Evolutionary conservation across 2,888 invertebrate genomes (phyloP).

Genomic region (Lasioglossum pauxillum): DNA sequence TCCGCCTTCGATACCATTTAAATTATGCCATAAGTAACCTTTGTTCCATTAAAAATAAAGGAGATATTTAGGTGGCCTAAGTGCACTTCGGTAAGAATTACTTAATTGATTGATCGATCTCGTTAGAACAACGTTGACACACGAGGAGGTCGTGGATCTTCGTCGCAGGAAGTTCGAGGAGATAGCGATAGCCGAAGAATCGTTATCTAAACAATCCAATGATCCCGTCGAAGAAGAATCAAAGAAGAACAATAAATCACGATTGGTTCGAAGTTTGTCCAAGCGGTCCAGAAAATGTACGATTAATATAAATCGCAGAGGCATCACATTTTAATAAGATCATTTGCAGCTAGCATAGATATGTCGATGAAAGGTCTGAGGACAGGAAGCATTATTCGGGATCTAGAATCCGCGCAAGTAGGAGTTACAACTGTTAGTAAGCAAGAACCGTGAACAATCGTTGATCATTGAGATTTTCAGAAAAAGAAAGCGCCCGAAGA

Average conservation of each 20-base stretch:
- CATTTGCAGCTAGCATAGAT: conserved; percentile 19
- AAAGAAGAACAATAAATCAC: conserved; percentile 14
- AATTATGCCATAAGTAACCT: too few relatives aligned
- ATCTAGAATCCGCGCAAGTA: conserved; percentile 19
- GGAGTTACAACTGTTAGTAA: not conserved
- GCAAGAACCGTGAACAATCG: not conserved
- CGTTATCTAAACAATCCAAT: conserved; percentile 18
- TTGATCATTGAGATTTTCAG: not conserved
- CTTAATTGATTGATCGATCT: conserved; percentile 13
- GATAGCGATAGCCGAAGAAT: conserved; percentile 37
- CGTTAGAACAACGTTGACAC: conserved; percentile 76
- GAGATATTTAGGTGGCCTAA: too few relatives aligned
- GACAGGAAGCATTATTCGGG: not conserved
- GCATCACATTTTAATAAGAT: not conserved
- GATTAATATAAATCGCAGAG: not conserved
- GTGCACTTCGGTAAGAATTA: too few relatives aligned
- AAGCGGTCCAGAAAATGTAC: conserved; percentile 52
- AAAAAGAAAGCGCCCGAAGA: not conserved
- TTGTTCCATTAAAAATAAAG: too few relatives aligned
- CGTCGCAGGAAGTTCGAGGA: conserved; percentile 66
- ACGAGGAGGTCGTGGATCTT: conserved; percentile 78
- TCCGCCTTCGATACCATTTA: too few relatives aligned
- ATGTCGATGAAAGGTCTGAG: conserved; percentile 1
- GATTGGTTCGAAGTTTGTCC: conserved; percentile 18
- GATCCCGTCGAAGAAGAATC: not conserved